Conservation (phyloP, 53 echinoderm and acorn worm species). For the Arbacia lixula region DNA sequence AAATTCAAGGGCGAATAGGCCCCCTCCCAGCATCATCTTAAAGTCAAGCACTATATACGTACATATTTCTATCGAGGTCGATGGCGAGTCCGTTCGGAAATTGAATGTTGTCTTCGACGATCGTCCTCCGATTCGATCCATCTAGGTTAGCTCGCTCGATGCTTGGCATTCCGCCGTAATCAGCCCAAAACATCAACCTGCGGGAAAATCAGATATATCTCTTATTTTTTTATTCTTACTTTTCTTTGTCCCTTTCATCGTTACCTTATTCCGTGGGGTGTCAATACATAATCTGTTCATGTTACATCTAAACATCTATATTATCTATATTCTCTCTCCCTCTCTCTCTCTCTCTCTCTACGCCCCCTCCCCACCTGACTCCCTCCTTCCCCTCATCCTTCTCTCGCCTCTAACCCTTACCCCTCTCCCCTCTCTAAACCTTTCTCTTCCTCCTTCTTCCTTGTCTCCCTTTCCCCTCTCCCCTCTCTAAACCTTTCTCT, state of each 20-base stretch:
- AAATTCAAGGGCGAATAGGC: no score
- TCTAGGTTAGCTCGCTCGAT: conserved; percentile 62
- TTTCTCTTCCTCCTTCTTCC: not conserved
- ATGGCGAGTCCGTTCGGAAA: conserved; percentile 68
- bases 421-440: not conserved
- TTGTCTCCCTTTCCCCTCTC: not conserved
- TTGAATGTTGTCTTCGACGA: conserved; percentile 46
- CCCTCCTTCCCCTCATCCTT: not conserved
- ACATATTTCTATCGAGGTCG: conserved; percentile 66
- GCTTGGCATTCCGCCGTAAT: conserved; percentile 54
- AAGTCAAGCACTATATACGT: no score
- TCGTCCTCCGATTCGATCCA: conserved; percentile 39
- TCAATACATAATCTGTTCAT: no score
- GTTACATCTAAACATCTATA: no score
- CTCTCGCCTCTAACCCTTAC: not conserved
- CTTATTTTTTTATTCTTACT: no score
- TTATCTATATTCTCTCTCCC: not conserved
- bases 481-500: no score
- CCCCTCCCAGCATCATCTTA: no score
- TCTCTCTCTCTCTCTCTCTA: not conserved
- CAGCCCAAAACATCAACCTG: conserved; percentile 67
- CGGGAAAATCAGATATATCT: no score
- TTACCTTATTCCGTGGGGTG: not conserved
- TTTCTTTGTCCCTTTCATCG: no score
- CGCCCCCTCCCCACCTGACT: not conserved